phyloP scores from a whole-genome alignment of 2,888 invertebrate genomes.

The Orchesellides sinensis region DNA sequence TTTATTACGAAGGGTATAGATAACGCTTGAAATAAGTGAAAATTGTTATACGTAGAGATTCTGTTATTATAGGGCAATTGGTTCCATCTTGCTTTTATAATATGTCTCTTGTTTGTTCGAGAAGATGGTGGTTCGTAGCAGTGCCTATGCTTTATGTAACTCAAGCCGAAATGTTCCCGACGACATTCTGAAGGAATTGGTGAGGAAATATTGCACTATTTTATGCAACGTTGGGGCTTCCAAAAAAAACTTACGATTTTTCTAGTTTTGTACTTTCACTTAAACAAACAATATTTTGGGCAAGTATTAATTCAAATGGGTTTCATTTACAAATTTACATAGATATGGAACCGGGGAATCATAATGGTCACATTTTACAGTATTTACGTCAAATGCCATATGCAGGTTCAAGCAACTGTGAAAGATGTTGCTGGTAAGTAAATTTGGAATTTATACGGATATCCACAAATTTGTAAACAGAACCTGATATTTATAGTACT shows the following conservation, averaged over 20 bases:
- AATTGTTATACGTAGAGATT: neutral
- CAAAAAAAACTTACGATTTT: no score
- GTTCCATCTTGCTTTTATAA: neutral
- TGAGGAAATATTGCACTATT: conserved; percentile 76
- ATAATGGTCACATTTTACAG: conserved; percentile 93
- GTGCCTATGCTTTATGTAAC: conserved; percentile 82
- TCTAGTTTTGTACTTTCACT: no score
- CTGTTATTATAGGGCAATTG: conserved; percentile 2
- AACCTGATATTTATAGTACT: no score
- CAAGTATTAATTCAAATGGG: neutral
- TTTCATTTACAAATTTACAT: conserved; percentile 73
- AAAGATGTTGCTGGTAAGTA: conserved; percentile 88
- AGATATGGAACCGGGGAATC: conserved; percentile 87
- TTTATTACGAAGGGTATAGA: neutral
- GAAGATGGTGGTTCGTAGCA: conserved; percentile 79
- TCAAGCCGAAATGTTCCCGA: conserved; percentile 81
- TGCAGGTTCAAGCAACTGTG: conserved; percentile 82
- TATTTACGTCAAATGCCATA: conserved; percentile 85
- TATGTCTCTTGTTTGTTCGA: neutral
- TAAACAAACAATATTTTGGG: neutral
- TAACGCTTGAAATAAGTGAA: neutral
- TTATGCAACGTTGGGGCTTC: conserved; percentile 8
- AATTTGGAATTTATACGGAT: conserved; percentile 22
- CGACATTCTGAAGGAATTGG: conserved; percentile 81
- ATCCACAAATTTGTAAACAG: no score